Conservation (phyloP, 2,113 vertebrate species). For the Trematomus loennbergii region DNA sequence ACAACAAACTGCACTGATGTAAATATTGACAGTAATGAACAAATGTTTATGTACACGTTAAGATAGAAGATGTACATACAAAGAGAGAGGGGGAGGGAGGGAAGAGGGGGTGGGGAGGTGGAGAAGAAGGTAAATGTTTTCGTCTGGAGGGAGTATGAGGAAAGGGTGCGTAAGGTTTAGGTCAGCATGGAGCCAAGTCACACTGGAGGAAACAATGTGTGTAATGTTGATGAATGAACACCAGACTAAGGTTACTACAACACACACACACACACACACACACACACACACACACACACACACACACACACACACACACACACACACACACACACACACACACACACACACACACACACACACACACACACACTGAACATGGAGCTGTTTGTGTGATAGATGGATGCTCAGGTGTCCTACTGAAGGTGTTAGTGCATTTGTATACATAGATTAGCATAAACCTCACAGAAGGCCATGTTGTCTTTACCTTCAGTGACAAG, state of each 20-base stretch:
- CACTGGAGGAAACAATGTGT: slow-evolving; percentile 30
- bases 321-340: too few species aligned
- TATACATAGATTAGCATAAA: not conserved
- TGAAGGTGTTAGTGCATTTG: not conserved
- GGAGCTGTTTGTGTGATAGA: not conserved
- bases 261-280: slow-evolving; percentile 1
- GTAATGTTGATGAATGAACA: slow-evolving; percentile 53
- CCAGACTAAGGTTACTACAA: slow-evolving; percentile 37
- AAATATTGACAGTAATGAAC: not conserved
- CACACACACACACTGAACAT: not conserved
- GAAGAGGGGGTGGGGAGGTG: not conserved
- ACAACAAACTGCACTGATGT: slow-evolving; percentile 16
- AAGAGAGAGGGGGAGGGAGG: not conserved
- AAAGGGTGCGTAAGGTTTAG: slow-evolving; percentile 30
- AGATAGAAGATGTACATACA: slow-evolving; percentile 14
- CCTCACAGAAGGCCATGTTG: not conserved
- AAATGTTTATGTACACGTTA: slow-evolving; percentile 10
- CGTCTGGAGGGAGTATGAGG: slow-evolving; percentile 31
- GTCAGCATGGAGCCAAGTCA: slow-evolving; percentile 67
- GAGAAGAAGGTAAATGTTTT: slow-evolving; percentile 45
- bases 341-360: not conserved
- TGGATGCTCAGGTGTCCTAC: not conserved
- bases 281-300: too few species aligned
- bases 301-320: slow-evolving; percentile 2
- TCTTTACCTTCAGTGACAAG: not conserved